Evolutionary conservation across 2,797 vertebrate species (phyloP), one percentile per base, ranked within the genome.

Genomic region (Anolis apletophallus): DNA sequence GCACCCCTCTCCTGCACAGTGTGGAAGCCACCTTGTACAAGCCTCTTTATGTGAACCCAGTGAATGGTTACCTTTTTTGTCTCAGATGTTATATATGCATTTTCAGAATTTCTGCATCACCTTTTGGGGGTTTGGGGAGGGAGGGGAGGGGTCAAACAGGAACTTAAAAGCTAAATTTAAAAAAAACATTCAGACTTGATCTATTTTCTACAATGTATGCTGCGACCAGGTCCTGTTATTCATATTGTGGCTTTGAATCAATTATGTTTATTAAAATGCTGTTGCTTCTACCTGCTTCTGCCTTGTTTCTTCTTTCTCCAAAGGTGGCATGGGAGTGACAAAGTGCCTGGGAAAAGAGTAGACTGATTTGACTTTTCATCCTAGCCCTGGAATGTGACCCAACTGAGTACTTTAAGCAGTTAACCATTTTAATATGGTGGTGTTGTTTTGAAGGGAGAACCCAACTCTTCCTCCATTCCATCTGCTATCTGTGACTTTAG

Each of bases 151-250:
- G 91, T 90, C 90, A 68, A 93, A 85, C 93, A 82, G 17, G 84
- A 86, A 85, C 46, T 81, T 46, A 80, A 94, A 88, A 73, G 64
- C 80, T 34, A 82, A 85, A 87, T 93, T 94, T 59, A 67, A 80
- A 85, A 74, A 78, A 55, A 52, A 76, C 92, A 94, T 97, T 96
- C 95, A 93, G 95, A 97, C 96, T 96, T 95, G 95, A 96, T 97
- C 97, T 96, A 95, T 97, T 97, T 98, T 97, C 96, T 97, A 97
- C 97, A 93, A 96, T 95, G 96, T 96, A 96, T 97, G 95, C 95
- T 96, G 96, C 92, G 95, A 95, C 96, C 96, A 94, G 95, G 93
- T 96, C 94, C 94, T 91, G 96, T 89, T 94, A 91, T 91, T 96
- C 95, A 93, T 93, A 90, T 94, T 92, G 96, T 97, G 97, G 96